These are phyloP conservation scores for Pitta sordida DNA, from an alignment of 2,113 vertebrate species.

Conservation along the genomic window DNA sequence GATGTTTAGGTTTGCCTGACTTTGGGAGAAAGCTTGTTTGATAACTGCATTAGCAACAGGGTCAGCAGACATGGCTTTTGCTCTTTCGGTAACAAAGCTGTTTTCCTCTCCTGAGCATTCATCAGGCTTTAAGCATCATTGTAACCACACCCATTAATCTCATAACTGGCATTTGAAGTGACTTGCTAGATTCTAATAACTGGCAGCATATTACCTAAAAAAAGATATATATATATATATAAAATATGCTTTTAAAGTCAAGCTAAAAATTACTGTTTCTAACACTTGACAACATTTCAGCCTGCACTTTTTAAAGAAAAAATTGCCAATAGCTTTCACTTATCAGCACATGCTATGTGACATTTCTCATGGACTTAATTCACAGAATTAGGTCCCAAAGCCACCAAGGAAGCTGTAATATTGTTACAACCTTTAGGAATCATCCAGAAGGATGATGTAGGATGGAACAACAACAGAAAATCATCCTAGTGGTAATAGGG, in stretches of 20 bases:
- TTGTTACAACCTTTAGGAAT: not conserved
- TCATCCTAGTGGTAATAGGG: not conserved
- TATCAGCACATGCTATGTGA: rapidly evolving
- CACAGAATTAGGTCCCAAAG: not conserved
- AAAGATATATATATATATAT: not conserved
- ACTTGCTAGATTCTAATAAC: not conserved
- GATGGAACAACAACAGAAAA: not conserved
- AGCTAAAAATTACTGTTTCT: not conserved
- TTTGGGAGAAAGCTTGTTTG: not conserved
- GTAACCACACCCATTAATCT: not conserved
- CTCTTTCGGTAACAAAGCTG: not conserved
- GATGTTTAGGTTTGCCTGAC: not conserved
- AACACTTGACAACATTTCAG: not conserved
- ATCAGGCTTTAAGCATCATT: not conserved
- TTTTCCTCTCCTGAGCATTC: not conserved
- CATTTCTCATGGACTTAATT: not conserved
- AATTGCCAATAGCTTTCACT: not conserved
- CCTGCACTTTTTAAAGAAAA: not conserved
- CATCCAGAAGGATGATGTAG: not conserved
- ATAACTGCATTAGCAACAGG: not conserved
- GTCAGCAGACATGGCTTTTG: not conserved
- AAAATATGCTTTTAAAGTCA: not conserved
- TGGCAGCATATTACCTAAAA: not conserved
- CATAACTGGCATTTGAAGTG: not conserved
- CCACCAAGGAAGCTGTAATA: not conserved